A percentile compares a stretch with the other conserved stretches of the same genome.
Evolutionary conservation across 30 jellyfish, hydroid and myxozoan genomes (phyloP).

Genomic region (Aurelia aurita complex sp. Pacific): DNA sequence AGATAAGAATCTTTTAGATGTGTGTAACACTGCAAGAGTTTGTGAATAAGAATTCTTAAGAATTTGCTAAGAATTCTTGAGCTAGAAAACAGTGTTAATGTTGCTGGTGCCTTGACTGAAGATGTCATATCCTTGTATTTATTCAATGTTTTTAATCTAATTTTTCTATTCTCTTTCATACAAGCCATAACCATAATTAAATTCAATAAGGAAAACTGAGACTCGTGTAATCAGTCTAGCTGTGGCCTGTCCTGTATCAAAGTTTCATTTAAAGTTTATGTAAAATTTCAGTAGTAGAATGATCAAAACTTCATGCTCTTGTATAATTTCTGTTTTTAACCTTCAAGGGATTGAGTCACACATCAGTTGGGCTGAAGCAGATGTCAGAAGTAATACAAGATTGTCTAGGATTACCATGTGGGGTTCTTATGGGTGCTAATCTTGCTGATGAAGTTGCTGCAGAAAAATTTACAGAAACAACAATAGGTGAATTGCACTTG

Average conservation of each 20-base stretch:
- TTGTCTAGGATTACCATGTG: conserved; percentile 71
- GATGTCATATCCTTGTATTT: too few relatives aligned
- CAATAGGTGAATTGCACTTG: conserved; percentile 66
- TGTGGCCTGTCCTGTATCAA: too few relatives aligned
- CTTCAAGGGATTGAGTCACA: conserved; percentile 81
- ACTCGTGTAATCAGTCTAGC: too few relatives aligned
- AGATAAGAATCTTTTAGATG: not conserved
- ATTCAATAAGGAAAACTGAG: too few relatives aligned
- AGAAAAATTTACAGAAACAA: conserved; percentile 86
- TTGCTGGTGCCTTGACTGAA: not conserved
- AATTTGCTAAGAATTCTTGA: too few relatives aligned
- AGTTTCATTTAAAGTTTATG: not conserved
- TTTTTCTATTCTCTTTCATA: too few relatives aligned
- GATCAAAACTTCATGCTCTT: too few relatives aligned
- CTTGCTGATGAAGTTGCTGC: conserved; percentile 97
- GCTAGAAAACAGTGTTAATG: not conserved
- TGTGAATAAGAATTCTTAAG: not conserved
- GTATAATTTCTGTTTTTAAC: not conserved
- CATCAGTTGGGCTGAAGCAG: conserved; percentile 64
- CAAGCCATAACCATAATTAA: too few relatives aligned
- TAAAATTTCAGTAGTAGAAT: too few relatives aligned
- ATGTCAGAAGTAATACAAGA: conserved; percentile 78
- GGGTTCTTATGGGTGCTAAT: conserved; percentile 97
- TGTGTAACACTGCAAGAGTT: not conserved
- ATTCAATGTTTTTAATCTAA: too few relatives aligned